phyloP scores from a whole-genome alignment of 2,888 invertebrate species.

The Neoaliturus tenellus region DNA sequence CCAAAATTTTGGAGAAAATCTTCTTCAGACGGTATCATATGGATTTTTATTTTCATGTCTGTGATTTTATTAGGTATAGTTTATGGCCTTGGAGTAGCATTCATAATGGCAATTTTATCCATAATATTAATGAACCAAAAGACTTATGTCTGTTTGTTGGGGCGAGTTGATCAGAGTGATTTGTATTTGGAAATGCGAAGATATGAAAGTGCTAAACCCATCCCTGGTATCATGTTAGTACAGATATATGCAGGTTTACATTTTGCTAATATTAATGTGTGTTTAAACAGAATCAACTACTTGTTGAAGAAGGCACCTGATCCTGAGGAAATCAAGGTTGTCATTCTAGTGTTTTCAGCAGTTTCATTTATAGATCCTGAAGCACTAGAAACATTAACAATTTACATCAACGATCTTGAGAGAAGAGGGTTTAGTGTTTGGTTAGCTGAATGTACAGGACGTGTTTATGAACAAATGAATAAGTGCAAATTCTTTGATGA shows the following conservation, averaged over 20 bases:
- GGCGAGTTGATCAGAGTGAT: constrained; percentile 70
- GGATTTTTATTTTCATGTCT: constrained; percentile 74
- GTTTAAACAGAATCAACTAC: background rate
- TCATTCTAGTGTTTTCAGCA: constrained; percentile 4
- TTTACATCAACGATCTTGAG: background rate
- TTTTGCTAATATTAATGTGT: constrained; percentile 6
- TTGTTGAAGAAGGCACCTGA: background rate
- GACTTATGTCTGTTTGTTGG: constrained; percentile 68
- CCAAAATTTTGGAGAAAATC: constrained; percentile 73
- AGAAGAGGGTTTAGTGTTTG: background rate
- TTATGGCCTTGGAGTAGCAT: constrained; percentile 74
- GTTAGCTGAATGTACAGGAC: background rate
- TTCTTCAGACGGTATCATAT: constrained; percentile 74
- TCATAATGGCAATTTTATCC: constrained; percentile 73
- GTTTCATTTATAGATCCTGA: constrained; percentile 25
- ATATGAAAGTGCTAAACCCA: constrained; percentile 3
- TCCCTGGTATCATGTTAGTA: background rate
- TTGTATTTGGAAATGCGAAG: constrained; percentile 68
- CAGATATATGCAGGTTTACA: constrained; percentile 33
- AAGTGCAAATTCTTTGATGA: background rate
- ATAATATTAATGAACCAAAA: constrained; percentile 72
- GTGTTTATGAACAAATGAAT: constrained; percentile 5
- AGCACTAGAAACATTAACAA: background rate
- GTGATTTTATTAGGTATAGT: constrained; percentile 76
- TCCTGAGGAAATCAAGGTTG: background rate